Base-by-base conservation (phyloP, 2,888 invertebrate genomes). In the Euzetes globulus region DNA sequence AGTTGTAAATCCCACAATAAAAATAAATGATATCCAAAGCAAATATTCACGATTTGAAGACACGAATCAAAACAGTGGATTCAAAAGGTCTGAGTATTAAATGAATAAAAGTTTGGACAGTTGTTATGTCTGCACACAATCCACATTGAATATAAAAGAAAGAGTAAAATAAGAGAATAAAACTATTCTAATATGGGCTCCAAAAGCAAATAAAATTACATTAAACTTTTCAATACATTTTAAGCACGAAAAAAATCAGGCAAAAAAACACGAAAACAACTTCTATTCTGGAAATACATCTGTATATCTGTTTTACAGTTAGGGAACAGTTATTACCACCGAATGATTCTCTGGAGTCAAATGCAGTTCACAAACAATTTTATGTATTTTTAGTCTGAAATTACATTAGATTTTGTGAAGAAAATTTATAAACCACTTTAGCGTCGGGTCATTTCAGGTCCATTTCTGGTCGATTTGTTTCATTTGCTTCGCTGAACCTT, bases 381-480 rank as follows among this genome's bases (percentile, higher is more conserved):
- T 41, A 41, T 41, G 41, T 41, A 41, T 41, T 41, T 41, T 41
- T 41, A 41, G 41, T 41, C 41, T 41, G 41, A 41, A 11, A 41
- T 41, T 41, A 41, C 41, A 41, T 41, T 41, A 13, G 13, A 41
- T 41, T 41, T 41, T 11, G 41, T 6, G 41, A 41, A 41, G 11
- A 41, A 41, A 41, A 41, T 41, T 41, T 11, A 11, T 41, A 41
- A 41, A 41, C 41, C 41, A 41, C 41, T 41, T 41, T 41, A 41
- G 41, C 13, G 41, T 55, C 22, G 55, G 55, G 55, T 55, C 55
- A 55, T 55, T 55, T 55, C 25, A 11, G 55, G 55, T 55, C 55
- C 55, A 55, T 63, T 37, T 63, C 37, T 63, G 60, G 60, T 60
- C 27, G 19, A 60, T 60, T 60, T 60, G 27, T 25, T 17, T 63